Conservation (phyloP, 2,797 vertebrate species). For the Gephyroberyx darwinii region DNA sequence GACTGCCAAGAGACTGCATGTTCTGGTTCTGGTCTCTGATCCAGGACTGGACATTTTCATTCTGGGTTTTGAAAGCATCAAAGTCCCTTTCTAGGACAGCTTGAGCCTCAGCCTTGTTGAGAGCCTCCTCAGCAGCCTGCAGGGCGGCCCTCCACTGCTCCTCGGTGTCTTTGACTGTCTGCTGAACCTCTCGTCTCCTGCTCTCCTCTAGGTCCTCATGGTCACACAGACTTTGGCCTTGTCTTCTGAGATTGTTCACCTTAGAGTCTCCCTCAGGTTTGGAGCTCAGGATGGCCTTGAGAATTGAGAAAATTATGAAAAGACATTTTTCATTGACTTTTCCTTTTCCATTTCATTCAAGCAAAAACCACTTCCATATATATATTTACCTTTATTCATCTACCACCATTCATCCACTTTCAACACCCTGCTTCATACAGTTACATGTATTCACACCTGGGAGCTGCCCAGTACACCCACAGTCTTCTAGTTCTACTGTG, state of each 20-base stretch:
- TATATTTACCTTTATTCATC: too few species aligned
- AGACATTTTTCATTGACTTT: background rate
- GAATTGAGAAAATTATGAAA: background rate
- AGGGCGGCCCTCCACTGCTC: slow-evolving; percentile 69
- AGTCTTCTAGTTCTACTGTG: too few species aligned
- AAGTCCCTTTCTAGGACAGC: slow-evolving; percentile 37
- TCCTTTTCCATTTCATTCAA: background rate
- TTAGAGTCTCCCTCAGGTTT: slow-evolving; percentile 80
- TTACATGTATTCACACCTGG: too few species aligned
- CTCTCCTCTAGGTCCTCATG: slow-evolving; percentile 50
- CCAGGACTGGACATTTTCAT: slow-evolving; percentile 77
- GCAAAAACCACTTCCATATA: too few species aligned
- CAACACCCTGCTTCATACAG: too few species aligned
- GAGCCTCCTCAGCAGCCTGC: slow-evolving; percentile 52
- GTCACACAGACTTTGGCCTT: slow-evolving; percentile 46
- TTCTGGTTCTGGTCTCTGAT: slow-evolving; percentile 79
- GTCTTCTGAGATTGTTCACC: slow-evolving; percentile 71
- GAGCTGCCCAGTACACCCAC: too few species aligned
- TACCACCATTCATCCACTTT: too few species aligned
- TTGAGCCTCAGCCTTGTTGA: slow-evolving; percentile 30
- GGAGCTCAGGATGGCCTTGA: slow-evolving; percentile 81
- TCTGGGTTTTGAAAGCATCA: slow-evolving; percentile 68
- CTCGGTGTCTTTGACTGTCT: slow-evolving; percentile 50
- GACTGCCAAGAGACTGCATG: slow-evolving; percentile 69
- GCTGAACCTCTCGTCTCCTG: slow-evolving; percentile 54